Percentiles rank a stretch among this genome's conserved stretches.
These are phyloP conservation scores for Linepithema humile DNA, from an alignment of 1,140 invertebrate species.

Conservation along the genomic window DNA sequence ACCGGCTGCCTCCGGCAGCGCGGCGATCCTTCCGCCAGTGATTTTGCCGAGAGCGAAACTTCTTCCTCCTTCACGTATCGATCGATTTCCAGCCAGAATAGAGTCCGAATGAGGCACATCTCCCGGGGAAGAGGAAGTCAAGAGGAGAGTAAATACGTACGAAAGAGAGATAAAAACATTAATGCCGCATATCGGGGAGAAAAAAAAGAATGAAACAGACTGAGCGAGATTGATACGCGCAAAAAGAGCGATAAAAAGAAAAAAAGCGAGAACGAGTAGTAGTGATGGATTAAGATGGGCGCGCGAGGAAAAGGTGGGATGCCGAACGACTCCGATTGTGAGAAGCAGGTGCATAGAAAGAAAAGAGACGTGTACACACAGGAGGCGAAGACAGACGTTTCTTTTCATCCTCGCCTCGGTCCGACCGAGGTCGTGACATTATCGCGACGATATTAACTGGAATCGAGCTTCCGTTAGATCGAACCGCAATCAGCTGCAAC, in stretches of 20 bases:
- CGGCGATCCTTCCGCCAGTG: neutral
- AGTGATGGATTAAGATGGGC: neutral
- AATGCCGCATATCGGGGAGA: conserved; percentile 10
- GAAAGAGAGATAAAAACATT: conserved; percentile 23
- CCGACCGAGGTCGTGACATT: conserved; percentile 64
- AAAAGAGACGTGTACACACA: neutral
- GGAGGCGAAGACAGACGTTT: neutral
- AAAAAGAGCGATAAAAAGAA: conserved; percentile 6
- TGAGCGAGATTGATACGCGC: conserved; percentile 28
- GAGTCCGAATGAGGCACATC: conserved; percentile 14
- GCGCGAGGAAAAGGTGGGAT: neutral
- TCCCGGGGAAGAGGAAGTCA: neutral
- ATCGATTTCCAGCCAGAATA: conserved; percentile 47
- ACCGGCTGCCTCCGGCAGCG: conserved; percentile 47
- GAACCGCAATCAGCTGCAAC: conserved; percentile 73
- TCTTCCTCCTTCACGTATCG: conserved; percentile 44
- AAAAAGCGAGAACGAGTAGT: neutral
- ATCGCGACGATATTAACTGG: conserved; percentile 73
- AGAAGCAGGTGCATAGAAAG: neutral
- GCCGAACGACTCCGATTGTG: neutral
- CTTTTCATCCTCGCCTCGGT: neutral
- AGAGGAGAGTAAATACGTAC: conserved; percentile 13
- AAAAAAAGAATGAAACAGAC: neutral
- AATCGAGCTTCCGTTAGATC: conserved; percentile 71
- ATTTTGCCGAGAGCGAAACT: conserved; percentile 40